Conservation (phyloP, 2,888 invertebrate genomes). For the Chrysolina americana region DNA sequence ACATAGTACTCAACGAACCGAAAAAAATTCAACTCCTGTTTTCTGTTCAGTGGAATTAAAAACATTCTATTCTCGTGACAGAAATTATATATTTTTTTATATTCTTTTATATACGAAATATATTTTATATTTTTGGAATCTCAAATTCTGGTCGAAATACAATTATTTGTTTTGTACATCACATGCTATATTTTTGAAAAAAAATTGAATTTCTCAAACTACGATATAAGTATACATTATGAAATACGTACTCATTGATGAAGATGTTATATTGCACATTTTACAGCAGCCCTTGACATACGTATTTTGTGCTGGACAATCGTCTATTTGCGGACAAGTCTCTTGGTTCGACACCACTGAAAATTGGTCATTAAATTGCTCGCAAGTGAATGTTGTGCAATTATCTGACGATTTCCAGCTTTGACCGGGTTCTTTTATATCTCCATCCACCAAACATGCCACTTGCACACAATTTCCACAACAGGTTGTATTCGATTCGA, state of each 20-base stretch:
- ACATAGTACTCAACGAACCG: too few relatives aligned
- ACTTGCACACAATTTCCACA: conserved; percentile 78
- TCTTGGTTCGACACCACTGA: conserved; percentile 64
- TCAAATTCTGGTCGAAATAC: too few relatives aligned
- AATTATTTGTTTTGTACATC: too few relatives aligned
- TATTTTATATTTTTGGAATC: too few relatives aligned
- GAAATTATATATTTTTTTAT: too few relatives aligned
- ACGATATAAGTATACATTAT: neutral
- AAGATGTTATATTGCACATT: conserved; percentile 74
- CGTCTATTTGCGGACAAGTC: conserved; percentile 76
- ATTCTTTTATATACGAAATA: too few relatives aligned
- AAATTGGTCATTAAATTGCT: conserved; percentile 70
- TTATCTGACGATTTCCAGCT: conserved; percentile 76
- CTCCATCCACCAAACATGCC: conserved; percentile 74
- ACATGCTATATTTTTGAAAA: too few relatives aligned
- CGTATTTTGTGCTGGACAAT: conserved; percentile 69
- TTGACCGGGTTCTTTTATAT: conserved; percentile 70
- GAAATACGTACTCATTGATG: conserved; percentile 67
- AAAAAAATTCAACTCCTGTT: too few relatives aligned
- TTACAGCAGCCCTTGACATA: conserved; percentile 80
- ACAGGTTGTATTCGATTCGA: conserved; percentile 69
- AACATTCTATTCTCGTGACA: too few relatives aligned
- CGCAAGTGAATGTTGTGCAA: conserved; percentile 77
- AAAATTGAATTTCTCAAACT: neutral
- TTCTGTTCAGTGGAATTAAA: too few relatives aligned